Evolutionary conservation across 1,140 invertebrate genomes (phyloP).

Genomic region (honey bee (Apis mellifera)): Amel_HAv3.1 CM009946.2:5055501-5056000

Average conservation of each 20-base stretch:
- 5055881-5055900: constrained; percentile 70
- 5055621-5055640: constrained; percentile 79
- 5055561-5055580: constrained; percentile 93
- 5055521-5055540: constrained; percentile 80
- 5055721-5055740: constrained; percentile 85
- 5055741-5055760: constrained; percentile 73
- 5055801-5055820: constrained; percentile 80
- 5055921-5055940: constrained; percentile 36
- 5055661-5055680: background rate
- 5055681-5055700: background rate
- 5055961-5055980: constrained; percentile 88
- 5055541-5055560: constrained; percentile 88
- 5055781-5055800: constrained; percentile 87
- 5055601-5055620: constrained; percentile 91
- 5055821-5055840: constrained; percentile 38
- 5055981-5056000: constrained; percentile 88
- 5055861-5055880: constrained; percentile 66
- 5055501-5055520: constrained; percentile 56
- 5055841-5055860: background rate
- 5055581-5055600: constrained; percentile 90
- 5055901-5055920: constrained; percentile 63
- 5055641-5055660: background rate
- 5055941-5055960: constrained; percentile 79
- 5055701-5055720: background rate
- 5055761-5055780: constrained; percentile 72